A percentile compares a stretch with the other conserved stretches of the same genome.
Conservation (phyloP, 2,888 invertebrate species). For the Eurois occulta region DNA sequence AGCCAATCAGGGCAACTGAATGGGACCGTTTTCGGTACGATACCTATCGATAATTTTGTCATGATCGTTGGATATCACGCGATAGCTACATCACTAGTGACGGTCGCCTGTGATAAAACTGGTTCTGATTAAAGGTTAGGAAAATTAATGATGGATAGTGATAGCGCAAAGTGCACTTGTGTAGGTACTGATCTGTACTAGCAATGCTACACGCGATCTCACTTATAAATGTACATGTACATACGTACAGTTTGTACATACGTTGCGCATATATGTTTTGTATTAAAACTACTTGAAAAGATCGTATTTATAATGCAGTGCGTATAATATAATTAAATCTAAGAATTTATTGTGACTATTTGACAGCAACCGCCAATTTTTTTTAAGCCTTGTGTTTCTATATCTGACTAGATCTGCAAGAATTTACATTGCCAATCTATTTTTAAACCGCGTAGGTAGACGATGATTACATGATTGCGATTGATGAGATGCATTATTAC, state of each 20-base stretch:
- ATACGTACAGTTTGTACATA: background rate
- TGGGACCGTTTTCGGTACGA: slow-evolving; percentile 73
- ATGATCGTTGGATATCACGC: slow-evolving; percentile 79
- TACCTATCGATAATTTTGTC: slow-evolving; percentile 78
- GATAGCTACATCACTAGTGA: slow-evolving; percentile 78
- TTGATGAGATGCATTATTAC: background rate
- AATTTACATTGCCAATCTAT: slow-evolving; percentile 23
- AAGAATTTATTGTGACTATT: slow-evolving; percentile 7
- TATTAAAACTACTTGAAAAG: slow-evolving; percentile 29
- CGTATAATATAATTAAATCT: slow-evolving; percentile 38
- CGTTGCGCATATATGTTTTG: slow-evolving; percentile 1
- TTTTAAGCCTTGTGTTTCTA: background rate
- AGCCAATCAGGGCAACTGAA: slow-evolving; percentile 73
- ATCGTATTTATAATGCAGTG: slow-evolving; percentile 24
- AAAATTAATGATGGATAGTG: slow-evolving; percentile 62
- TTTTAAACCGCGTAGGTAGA: slow-evolving; percentile 8
- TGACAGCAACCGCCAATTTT: slow-evolving; percentile 8
- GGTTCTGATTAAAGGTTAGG: slow-evolving; percentile 67
- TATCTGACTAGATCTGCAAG: slow-evolving; percentile 7
- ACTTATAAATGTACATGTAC: background rate
- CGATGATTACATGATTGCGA: too few relatives aligned
- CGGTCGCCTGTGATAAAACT: slow-evolving; percentile 68
- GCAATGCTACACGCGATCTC: slow-evolving; percentile 45
- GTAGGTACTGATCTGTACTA: slow-evolving; percentile 26
- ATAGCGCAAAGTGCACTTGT: slow-evolving; percentile 46